A percentile compares a stretch with the other conserved stretches of the same genome.
Conservation (phyloP, 1,140 invertebrate genomes). For the Phymastichus coffea region DNA sequence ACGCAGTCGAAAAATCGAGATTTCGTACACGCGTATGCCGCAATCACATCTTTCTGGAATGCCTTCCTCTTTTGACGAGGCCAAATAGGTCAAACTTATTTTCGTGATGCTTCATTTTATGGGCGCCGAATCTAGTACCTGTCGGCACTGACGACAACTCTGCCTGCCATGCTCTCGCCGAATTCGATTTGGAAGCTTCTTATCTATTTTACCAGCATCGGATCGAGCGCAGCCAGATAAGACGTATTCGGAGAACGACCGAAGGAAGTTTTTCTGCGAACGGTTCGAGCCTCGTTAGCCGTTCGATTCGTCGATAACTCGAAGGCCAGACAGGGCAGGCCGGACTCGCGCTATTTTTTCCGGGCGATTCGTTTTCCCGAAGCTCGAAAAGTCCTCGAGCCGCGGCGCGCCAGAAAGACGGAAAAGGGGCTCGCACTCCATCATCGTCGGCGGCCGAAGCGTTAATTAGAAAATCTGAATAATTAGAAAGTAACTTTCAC, state of each 20-base stretch:
- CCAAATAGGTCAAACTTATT: neutral
- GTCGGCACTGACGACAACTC: slow-evolving; percentile 6
- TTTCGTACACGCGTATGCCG: neutral
- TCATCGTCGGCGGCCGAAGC: slow-evolving; percentile 49
- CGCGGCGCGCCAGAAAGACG: slow-evolving; percentile 26
- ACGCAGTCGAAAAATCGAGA: neutral
- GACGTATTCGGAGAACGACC: too few relatives aligned
- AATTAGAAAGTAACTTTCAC: slow-evolving; percentile 55
- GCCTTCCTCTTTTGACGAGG: slow-evolving; percentile 6
- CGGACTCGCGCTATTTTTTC: slow-evolving; percentile 8
- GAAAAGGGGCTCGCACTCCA: slow-evolving; percentile 41
- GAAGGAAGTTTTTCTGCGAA: too few relatives aligned
- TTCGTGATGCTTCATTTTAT: neutral
- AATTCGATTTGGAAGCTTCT: too few relatives aligned
- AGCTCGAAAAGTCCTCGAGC: slow-evolving; percentile 20
- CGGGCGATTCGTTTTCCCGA: slow-evolving; percentile 20
- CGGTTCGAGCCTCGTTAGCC: too few relatives aligned
- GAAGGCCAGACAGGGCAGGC: too few relatives aligned
- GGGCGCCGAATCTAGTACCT: too few relatives aligned
- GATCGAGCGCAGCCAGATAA: too few relatives aligned
- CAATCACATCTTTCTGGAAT: slow-evolving; percentile 3
- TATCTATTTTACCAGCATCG: too few relatives aligned
- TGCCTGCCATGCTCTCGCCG: too few relatives aligned
- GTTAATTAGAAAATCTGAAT: slow-evolving; percentile 58
- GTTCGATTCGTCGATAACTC: too few relatives aligned